A percentile compares a stretch with the other conserved stretches of the same genome.
These are phyloP conservation scores for Polyommatus icarus DNA, from an alignment of 2,888 invertebrate genomes.

Conservation along the genomic window DNA sequence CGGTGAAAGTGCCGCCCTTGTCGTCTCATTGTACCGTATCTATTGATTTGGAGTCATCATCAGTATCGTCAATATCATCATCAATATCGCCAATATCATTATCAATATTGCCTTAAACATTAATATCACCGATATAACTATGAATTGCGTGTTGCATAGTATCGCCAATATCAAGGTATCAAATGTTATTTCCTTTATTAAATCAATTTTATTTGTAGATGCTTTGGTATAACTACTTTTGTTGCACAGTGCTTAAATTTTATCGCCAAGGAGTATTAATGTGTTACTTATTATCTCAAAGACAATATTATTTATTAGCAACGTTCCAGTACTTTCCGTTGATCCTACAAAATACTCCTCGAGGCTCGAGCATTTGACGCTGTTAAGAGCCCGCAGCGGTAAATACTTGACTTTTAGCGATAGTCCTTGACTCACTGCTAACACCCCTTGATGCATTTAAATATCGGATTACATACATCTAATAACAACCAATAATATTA, in stretches of 20 bases:
- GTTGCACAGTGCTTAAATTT: no score
- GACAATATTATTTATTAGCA: not conserved
- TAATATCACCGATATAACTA: no score
- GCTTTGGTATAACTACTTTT: not conserved
- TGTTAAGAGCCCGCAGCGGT: not conserved
- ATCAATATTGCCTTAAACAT: not conserved
- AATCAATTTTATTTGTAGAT: not conserved
- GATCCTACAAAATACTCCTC: not conserved
- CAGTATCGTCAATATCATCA: not conserved
- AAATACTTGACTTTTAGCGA: not conserved
- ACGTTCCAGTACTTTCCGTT: not conserved
- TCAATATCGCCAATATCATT: not conserved
- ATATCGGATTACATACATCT: not conserved
- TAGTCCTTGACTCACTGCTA: not conserved
- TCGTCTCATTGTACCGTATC: slow-evolving; percentile 39
- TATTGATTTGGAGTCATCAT: slow-evolving; percentile 27
- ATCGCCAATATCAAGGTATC: no score
- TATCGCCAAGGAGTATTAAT: not conserved
- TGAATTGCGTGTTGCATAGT: no score
- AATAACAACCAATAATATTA: not conserved
- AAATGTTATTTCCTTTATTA: not conserved
- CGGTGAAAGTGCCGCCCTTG: slow-evolving; percentile 39
- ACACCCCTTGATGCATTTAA: not conserved
- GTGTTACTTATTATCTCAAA: not conserved
- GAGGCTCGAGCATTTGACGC: not conserved